phyloP scores from a whole-genome alignment of 2,888 invertebrate genomes.

The Scaeva pyrastri region DNA sequence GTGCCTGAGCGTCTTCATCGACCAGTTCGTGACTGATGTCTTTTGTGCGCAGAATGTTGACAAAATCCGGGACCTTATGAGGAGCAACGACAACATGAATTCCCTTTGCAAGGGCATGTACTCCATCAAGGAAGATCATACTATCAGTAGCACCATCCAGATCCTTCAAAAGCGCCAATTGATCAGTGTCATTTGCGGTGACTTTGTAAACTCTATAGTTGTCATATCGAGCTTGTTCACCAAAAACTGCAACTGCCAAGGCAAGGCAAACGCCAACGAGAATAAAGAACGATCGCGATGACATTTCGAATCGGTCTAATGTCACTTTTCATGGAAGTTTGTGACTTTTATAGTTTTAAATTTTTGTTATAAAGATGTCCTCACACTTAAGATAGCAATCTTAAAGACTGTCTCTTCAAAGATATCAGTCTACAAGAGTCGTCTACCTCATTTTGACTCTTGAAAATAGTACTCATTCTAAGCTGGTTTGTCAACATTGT shows the following conservation, averaged over 20 bases:
- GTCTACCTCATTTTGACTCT: background rate
- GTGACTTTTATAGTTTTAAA: background rate
- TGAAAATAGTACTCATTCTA: background rate
- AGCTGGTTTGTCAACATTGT: background rate
- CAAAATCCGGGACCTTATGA: conserved; percentile 70
- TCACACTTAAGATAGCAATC: background rate
- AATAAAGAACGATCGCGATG: conserved; percentile 35
- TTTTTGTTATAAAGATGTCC: background rate
- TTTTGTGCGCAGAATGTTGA: conserved; percentile 46
- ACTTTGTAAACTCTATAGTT: conserved; percentile 86
- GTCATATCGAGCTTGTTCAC: conserved; percentile 81
- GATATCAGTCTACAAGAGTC: background rate
- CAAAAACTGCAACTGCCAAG: conserved; percentile 48
- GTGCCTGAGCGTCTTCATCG: conserved; percentile 83
- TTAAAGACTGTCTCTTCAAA: background rate
- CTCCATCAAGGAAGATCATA: conserved; percentile 84
- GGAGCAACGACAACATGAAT: conserved; percentile 83
- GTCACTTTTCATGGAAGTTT: background rate
- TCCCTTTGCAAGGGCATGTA: conserved; percentile 76
- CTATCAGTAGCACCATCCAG: conserved; percentile 81
- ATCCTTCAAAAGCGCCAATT: conserved; percentile 84
- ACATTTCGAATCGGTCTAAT: conserved; percentile 39
- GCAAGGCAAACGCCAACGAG: conserved; percentile 51
- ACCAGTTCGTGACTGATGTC: conserved; percentile 84
- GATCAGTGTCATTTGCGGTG: conserved; percentile 84